Conservation (phyloP, 2,888 invertebrate genomes). For the Noctua fimbriata region DNA sequence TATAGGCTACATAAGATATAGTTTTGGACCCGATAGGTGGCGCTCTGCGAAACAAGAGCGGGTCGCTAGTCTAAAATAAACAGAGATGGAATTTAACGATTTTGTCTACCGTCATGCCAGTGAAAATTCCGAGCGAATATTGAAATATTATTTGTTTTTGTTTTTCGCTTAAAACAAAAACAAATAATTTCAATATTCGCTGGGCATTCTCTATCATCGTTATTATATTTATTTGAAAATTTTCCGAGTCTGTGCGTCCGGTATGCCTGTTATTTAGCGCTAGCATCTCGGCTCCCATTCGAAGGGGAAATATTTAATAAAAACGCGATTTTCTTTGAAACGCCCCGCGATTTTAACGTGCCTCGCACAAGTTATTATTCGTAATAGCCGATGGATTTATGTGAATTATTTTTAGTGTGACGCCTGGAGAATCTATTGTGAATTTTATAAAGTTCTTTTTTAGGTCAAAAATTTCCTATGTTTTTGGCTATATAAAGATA, state of each 20-base stretch:
- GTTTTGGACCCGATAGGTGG: no score
- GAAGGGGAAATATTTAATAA: constrained; percentile 75
- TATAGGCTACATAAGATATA: no score
- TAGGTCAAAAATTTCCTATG: fast-evolving
- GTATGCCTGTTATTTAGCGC: constrained; percentile 75
- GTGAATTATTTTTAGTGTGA: constrained; percentile 53
- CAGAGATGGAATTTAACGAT: constrained; percentile 12
- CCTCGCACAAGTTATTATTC: constrained; percentile 67
- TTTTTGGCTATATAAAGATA: background rate
- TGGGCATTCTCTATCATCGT: constrained; percentile 68
- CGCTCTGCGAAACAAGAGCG: no score
- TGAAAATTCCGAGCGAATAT: constrained; percentile 27
- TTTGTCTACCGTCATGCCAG: constrained; percentile 24
- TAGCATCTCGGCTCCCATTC: constrained; percentile 67
- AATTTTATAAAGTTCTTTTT: background rate
- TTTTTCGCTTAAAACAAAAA: constrained; percentile 46
- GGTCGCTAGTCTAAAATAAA: background rate
- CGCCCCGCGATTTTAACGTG: constrained; percentile 71
- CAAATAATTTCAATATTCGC: constrained; percentile 67
- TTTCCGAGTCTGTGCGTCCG: constrained; percentile 71
- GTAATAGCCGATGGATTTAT: constrained; percentile 62
- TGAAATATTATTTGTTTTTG: constrained; percentile 7
- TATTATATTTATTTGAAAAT: constrained; percentile 76
- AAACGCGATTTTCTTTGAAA: constrained; percentile 74
- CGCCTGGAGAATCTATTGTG: constrained; percentile 9